These are phyloP conservation scores for Triplophysa dalaica DNA, from an alignment of 2,113 vertebrate species.

Conservation along the genomic window DNA sequence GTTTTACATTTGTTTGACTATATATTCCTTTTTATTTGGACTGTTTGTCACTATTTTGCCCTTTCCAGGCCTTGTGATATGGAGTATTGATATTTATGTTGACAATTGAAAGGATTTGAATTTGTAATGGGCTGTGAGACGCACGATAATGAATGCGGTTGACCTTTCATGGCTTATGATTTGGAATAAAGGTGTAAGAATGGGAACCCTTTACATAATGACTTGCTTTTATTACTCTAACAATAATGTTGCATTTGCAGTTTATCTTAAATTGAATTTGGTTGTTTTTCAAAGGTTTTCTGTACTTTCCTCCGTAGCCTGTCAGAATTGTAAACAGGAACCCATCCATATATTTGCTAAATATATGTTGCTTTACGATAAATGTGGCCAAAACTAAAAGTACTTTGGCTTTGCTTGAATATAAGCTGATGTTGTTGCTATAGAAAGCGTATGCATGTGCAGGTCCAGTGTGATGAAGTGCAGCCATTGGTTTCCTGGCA, in stretches of 20 bases:
- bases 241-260: too few species aligned
- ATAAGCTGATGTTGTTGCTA: constrained; percentile 7
- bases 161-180: background rate
- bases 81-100: constrained; percentile 6
- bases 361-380: background rate
- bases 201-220: background rate
- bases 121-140: background rate
- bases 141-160: background rate
- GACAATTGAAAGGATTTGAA: background rate
- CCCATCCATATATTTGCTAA: background rate
- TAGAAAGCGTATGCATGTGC: constrained; percentile 12
- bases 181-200: background rate
- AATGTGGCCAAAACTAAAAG: background rate
- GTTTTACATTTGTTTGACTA: constrained; percentile 31
- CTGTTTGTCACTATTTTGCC: background rate
- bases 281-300: background rate
- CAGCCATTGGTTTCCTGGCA: constrained; percentile 64
- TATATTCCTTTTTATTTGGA: background rate
- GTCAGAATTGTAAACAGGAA: background rate
- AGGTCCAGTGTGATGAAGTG: constrained; percentile 23
- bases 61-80: background rate
- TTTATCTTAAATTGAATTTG: background rate
- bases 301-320: background rate
- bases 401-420: background rate
- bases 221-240: too few species aligned